These are phyloP conservation scores for Synodontis membranacea DNA, from an alignment of 2,113 vertebrate species.

Conservation along the genomic window DNA sequence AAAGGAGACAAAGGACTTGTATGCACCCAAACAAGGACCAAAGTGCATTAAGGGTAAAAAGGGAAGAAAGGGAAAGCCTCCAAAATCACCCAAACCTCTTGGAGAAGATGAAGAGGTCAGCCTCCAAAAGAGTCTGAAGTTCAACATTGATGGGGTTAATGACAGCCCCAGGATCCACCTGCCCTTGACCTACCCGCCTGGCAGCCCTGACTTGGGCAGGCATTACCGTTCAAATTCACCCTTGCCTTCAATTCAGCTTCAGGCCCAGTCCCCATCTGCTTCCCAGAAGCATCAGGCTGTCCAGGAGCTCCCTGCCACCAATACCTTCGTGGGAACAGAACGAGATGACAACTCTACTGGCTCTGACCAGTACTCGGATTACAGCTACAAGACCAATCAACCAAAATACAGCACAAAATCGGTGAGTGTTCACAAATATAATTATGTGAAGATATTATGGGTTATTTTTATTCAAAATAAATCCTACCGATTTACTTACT, in stretches of 20 bases:
- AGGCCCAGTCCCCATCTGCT: conserved; percentile 95
- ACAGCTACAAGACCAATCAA: conserved; percentile 97
- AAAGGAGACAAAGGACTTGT: conserved; percentile 98
- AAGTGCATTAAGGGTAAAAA: conserved; percentile 91
- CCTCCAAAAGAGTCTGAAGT: conserved; percentile 94
- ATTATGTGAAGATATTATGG: neutral
- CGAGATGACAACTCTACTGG: conserved; percentile 97
- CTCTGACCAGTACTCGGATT: conserved; percentile 98
- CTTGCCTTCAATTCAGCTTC: conserved; percentile 95
- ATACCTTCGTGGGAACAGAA: conserved; percentile 97
- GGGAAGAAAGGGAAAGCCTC: conserved; percentile 89
- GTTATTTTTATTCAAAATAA: neutral
- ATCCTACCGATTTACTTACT: neutral
- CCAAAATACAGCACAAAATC: conserved; percentile 98
- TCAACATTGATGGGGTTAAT: conserved; percentile 90
- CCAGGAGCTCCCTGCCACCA: conserved; percentile 95
- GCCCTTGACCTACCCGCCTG: conserved; percentile 94
- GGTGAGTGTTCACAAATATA: conserved; percentile 80
- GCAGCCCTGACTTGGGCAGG: conserved; percentile 93
- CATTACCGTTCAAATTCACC: conserved; percentile 99
- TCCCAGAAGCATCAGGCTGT: conserved; percentile 99
- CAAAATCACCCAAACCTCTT: conserved; percentile 86
- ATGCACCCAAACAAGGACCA: conserved; percentile 88
- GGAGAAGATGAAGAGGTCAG: conserved; percentile 86
- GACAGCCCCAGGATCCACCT: conserved; percentile 98